Conservation (phyloP, 2,797 vertebrate genomes). For the Mus minutoides region DNA sequence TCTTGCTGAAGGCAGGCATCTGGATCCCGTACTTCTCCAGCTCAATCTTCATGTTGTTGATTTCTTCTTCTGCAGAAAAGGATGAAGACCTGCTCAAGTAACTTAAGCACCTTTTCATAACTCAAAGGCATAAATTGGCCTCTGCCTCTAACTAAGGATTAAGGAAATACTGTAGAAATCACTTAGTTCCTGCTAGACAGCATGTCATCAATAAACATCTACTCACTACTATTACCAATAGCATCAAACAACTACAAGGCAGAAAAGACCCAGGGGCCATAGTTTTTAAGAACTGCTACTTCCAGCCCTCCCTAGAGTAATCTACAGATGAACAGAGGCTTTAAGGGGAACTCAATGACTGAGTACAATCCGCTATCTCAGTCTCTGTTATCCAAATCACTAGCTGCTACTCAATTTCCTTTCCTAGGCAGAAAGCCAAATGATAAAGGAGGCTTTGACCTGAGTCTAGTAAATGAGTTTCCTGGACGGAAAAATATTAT, state of each 20-base stretch:
- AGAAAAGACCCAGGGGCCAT: not conserved
- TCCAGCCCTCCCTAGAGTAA: not conserved
- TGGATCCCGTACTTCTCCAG: slow-evolving; percentile 99
- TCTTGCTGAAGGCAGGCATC: slow-evolving; percentile 99
- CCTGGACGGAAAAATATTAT: slow-evolving; percentile 44
- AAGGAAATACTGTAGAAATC: not conserved
- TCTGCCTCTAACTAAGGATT: not conserved
- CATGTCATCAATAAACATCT: not conserved
- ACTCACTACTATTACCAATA: not conserved
- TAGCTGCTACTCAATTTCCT: not conserved
- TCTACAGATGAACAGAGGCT: not conserved
- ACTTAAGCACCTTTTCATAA: not conserved
- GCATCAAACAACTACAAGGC: not conserved
- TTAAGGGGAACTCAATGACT: not conserved
- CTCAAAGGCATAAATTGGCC: not conserved
- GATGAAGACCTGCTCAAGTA: not conserved
- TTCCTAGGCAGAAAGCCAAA: slow-evolving; percentile 62
- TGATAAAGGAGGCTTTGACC: slow-evolving; percentile 60
- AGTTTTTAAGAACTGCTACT: not conserved
- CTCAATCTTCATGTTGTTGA: slow-evolving; percentile 98
- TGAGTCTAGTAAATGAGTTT: slow-evolving; percentile 40
- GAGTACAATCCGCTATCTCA: not conserved
- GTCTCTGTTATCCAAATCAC: not conserved
- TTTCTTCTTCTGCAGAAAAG: slow-evolving; percentile 94
- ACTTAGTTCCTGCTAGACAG: not conserved